Evolutionary conservation across 2,797 vertebrate genomes (phyloP).

Genomic region (Pseudocheirus occidentalis): DNA sequence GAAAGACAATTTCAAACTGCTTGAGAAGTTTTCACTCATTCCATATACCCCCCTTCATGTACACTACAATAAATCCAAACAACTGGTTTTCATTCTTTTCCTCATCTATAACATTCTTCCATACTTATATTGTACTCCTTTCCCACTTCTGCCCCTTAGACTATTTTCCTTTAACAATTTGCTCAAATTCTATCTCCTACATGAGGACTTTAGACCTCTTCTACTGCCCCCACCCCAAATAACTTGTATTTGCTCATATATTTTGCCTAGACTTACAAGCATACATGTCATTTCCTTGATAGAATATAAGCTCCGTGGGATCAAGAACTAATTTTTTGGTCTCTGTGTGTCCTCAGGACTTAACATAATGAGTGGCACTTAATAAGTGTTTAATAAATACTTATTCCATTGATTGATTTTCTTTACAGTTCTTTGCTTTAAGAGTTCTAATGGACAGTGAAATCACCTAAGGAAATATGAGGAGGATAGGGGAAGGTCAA

Average conservation of each 20-base stretch:
- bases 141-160: not conserved
- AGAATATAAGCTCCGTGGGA: not conserved
- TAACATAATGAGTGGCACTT: not conserved
- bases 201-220: not conserved
- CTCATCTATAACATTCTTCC: not conserved
- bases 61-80: not conserved
- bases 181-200: not conserved
- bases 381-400: too few relatives aligned
- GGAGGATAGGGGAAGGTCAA: not conserved
- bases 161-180: not conserved
- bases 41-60: not conserved
- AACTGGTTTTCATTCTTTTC: not conserved
- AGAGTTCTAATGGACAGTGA: not conserved
- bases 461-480: not conserved
- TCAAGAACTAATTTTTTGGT: not conserved
- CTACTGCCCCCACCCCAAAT: not conserved
- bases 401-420: not conserved
- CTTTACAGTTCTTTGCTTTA: not conserved
- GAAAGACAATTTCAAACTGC: too few relatives aligned
- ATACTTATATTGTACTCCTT: not conserved
- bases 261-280: not conserved
- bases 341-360: not conserved
- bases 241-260: not conserved
- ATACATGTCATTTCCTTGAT: not conserved
- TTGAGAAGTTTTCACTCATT: too few relatives aligned